A percentile compares a stretch with the other conserved stretches of the same genome.
These are phyloP conservation scores for Hylaea fasciaria DNA, from an alignment of 2,888 invertebrate species.

Conservation along the genomic window DNA sequence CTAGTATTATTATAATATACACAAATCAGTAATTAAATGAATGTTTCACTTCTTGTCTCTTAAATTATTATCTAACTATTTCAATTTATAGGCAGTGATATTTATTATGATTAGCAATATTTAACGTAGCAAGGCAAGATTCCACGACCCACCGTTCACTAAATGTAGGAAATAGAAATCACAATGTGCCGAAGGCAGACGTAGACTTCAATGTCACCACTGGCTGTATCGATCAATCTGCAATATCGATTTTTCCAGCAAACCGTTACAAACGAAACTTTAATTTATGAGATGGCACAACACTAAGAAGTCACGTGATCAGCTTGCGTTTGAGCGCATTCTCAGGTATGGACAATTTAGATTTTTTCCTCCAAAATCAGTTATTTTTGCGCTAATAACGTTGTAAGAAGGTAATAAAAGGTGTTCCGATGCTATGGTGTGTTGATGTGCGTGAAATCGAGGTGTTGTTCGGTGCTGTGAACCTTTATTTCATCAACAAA, in stretches of 20 bases:
- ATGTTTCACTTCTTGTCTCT: too few species aligned
- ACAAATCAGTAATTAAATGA: too few species aligned
- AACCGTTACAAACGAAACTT: conserved; percentile 38
- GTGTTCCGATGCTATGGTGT: conserved; percentile 58
- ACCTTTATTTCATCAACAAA: conserved; percentile 77
- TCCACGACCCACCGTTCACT: too few species aligned
- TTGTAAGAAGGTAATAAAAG: conserved; percentile 75
- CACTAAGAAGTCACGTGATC: conserved; percentile 87
- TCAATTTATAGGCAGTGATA: too few species aligned
- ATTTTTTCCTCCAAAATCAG: conserved; percentile 77
- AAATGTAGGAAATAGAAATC: too few species aligned
- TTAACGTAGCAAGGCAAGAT: too few species aligned
- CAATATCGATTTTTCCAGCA: not conserved
- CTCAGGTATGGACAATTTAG: conserved; percentile 86
- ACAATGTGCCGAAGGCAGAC: too few species aligned
- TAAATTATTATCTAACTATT: too few species aligned
- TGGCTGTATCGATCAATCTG: too few species aligned
- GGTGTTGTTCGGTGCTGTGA: conserved; percentile 71
- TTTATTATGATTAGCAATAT: too few species aligned
- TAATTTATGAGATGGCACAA: conserved; percentile 54
- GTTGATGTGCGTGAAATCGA: conserved; percentile 65
- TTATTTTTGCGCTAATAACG: conserved; percentile 65
- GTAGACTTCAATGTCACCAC: too few species aligned
- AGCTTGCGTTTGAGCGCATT: conserved; percentile 89
- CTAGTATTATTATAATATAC: too few species aligned